Base-by-base conservation (phyloP, 1,140 invertebrate genomes). In the Nomia melanderi region DNA sequence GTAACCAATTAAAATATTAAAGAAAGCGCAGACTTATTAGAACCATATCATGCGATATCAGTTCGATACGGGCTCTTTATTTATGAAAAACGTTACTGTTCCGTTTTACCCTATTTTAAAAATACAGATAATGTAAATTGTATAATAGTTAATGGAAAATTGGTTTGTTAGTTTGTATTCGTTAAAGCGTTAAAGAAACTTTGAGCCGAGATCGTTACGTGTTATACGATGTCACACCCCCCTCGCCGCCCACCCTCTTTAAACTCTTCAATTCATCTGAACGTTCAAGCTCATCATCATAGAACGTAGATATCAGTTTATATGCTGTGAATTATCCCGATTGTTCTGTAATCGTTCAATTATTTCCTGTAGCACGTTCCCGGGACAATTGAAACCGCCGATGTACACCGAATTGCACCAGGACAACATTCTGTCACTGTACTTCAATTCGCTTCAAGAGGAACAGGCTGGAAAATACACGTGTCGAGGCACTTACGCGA, bases 381-480 rank as follows among this genome's bases (percentile, higher is more conserved):
- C 86, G 75, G 78, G 93, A 86, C 57, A 92, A 88, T 67, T 91
- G 90, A 92, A 87, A 67, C 93, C 94, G 2, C 90, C 93, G 63
- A 95, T 96, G 90, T 95, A 95, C 89, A 95, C 94, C 63, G 95
- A 95, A 88, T 89, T 90, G 66, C 92, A 93, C 90, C 93, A 78
- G 90, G 94, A 89, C 92, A 95, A 89, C 80, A 93, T 93, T 59
- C 92, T 96, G 73, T 93, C 95, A 57, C 93, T 98, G 33, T 95
- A 96, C 88, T 97, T 98, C 87, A 93, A 94, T 56, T 94, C 94
- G 36, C 93, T 98, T 66, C 94, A 95, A 53, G 95, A 96, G 71
- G 93, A 95, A 47, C 95, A 98, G 91, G 95, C 95, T 57, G 97
- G 97, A 54, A 94, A 92, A 71, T 98, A 98, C 92, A 96, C 95